Conservation (phyloP, 23 tunicate genomes). For the Oikopleura vanhoeffeni region DNA sequence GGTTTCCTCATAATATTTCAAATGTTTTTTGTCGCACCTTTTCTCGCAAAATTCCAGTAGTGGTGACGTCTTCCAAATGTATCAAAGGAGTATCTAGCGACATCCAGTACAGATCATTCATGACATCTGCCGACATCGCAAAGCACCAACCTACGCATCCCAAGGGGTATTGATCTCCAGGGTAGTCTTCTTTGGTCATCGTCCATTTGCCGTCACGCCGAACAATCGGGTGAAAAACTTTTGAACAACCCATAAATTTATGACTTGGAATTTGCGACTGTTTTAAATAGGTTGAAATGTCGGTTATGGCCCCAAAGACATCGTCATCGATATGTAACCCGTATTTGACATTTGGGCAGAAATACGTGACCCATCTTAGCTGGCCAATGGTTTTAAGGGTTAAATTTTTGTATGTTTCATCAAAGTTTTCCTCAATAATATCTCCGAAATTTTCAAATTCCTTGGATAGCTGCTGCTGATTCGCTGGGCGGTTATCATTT, state of each 20-base stretch:
- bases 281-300: conserved; percentile 20
- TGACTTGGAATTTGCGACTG: background rate
- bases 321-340: conserved; percentile 82
- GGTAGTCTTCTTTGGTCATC: conserved; percentile 41
- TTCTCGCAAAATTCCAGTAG: conserved; percentile 63
- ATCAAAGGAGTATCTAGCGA: conserved; percentile 41
- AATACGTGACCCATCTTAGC: conserved; percentile 59
- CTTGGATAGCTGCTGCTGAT: background rate
- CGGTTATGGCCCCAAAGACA: conserved; percentile 39
- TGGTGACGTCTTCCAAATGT: conserved; percentile 65
- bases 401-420: conserved; percentile 58
- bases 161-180: conserved; percentile 45
- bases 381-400: conserved; percentile 80
- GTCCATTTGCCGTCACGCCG: conserved; percentile 89
- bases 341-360: conserved; percentile 39
- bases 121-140: conserved; percentile 37
- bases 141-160: conserved; percentile 92
- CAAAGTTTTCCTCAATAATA: conserved; percentile 42
- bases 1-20: no score
- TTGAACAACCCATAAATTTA: conserved; percentile 37
- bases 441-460: conserved; percentile 34
- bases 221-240: conserved; percentile 50
- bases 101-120: conserved; percentile 29
- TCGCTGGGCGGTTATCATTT: conserved; percentile 15
- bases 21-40: conserved; percentile 25